Evolutionary conservation across 2,888 invertebrate species (phyloP).

Genomic region (Hermodice carunculata): DNA sequence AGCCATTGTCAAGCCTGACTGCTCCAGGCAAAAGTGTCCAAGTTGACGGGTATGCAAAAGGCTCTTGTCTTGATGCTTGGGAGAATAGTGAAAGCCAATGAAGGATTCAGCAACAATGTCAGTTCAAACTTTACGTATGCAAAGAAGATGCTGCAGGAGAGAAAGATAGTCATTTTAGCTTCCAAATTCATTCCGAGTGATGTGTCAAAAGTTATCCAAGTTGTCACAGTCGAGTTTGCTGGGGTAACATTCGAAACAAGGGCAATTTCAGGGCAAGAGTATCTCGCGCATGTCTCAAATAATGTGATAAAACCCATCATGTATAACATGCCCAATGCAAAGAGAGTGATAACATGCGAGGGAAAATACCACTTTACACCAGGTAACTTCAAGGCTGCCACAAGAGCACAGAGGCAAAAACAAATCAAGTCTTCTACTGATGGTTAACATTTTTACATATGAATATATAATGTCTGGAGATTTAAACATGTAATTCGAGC

Average conservation of each 20-base stretch:
- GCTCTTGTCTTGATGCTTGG: background rate
- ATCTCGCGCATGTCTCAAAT: constrained; percentile 31
- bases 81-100: background rate
- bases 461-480: too few relatives aligned
- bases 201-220: background rate
- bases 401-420: background rate
- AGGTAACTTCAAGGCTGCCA: constrained; percentile 24
- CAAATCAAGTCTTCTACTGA: background rate
- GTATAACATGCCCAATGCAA: constrained; percentile 8
- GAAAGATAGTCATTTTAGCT: too few relatives aligned
- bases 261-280: too few relatives aligned
- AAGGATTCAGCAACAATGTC: too few relatives aligned
- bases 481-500: too few relatives aligned
- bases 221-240: background rate
- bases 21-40: constrained; percentile 24
- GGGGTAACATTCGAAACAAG: too few relatives aligned
- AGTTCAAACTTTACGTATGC: too few relatives aligned
- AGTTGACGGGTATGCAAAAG: constrained; percentile 1
- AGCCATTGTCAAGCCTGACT: constrained; percentile 29
- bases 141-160: too few relatives aligned
- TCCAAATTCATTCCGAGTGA: too few relatives aligned
- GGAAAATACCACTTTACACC: constrained; percentile 36
- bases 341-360: constrained; percentile 31
- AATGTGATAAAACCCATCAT: constrained; percentile 13
- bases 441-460: too few relatives aligned